Percentiles rank a stretch among this genome's conserved stretches.
Conservation (phyloP, 1,140 invertebrate species). For the Zaprionus vittiger region DNA sequence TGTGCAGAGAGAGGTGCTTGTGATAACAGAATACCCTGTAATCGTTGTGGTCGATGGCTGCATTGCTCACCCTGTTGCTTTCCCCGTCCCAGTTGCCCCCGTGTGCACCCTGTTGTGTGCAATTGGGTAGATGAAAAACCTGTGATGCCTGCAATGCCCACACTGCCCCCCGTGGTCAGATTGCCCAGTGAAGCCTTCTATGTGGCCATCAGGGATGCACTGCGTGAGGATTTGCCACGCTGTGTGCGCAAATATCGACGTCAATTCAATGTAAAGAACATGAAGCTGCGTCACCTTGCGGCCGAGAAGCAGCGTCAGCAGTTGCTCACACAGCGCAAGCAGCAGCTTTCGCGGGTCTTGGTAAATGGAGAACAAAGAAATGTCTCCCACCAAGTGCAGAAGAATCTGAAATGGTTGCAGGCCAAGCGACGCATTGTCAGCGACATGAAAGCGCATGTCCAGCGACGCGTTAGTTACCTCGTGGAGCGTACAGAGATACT, state of each 20-base stretch:
- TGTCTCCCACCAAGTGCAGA: background rate
- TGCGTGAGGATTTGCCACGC: background rate
- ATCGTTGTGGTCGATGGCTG: background rate
- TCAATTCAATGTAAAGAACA: background rate
- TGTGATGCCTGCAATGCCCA: background rate
- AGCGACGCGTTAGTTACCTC: background rate
- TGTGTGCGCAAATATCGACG: slow-evolving; percentile 11
- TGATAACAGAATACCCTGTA: background rate
- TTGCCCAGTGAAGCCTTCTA: slow-evolving; percentile 28
- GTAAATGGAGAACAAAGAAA: slow-evolving; percentile 13
- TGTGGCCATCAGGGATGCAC: slow-evolving; percentile 35
- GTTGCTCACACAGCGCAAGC: slow-evolving; percentile 10
- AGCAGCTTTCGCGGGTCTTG: background rate
- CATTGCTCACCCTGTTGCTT: background rate
- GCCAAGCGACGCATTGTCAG: background rate
- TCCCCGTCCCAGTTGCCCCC: background rate
- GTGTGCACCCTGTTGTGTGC: no score
- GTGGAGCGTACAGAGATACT: slow-evolving; percentile 13
- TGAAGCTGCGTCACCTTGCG: slow-evolving; percentile 1
- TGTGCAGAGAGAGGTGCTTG: background rate
- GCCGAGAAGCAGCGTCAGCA: slow-evolving; percentile 21
- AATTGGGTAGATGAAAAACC: background rate
- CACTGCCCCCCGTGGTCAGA: background rate
- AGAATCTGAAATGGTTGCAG: background rate
- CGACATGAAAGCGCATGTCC: slow-evolving; percentile 53